These are phyloP conservation scores for Morinoia aosen DNA, from an alignment of 2,888 invertebrate species.

Conservation along the genomic window DNA sequence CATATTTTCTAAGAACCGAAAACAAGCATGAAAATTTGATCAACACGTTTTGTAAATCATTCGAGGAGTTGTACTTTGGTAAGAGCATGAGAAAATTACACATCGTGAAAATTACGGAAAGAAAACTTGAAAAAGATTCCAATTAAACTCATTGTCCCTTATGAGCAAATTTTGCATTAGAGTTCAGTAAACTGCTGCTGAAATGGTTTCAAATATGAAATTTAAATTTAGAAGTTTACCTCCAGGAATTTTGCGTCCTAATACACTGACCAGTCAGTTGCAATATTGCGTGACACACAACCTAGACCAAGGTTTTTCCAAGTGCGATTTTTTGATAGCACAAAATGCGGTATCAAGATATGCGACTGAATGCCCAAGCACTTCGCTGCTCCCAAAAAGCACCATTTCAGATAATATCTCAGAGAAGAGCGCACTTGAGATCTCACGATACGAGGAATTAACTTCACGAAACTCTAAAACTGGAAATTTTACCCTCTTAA, in stretches of 20 bases:
- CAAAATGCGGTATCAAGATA: background rate
- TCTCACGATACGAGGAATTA: slow-evolving; percentile 34
- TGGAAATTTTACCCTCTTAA: slow-evolving; percentile 49
- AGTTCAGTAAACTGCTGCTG: background rate
- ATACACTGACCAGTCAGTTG: background rate
- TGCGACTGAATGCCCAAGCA: slow-evolving; percentile 18
- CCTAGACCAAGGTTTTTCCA: slow-evolving; percentile 4
- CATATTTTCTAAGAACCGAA: too few species aligned
- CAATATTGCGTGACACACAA: background rate
- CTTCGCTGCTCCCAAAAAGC: background rate
- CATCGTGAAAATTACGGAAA: background rate
- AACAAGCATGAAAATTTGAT: too few species aligned
- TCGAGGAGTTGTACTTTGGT: too few species aligned
- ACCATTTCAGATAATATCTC: background rate
- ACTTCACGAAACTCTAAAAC: slow-evolving; percentile 35
- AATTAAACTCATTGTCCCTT: background rate
- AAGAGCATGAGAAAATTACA: background rate
- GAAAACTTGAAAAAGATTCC: background rate
- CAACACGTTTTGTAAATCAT: too few species aligned
- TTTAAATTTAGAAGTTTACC: background rate
- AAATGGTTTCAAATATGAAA: background rate
- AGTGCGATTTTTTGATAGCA: background rate
- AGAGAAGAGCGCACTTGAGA: background rate
- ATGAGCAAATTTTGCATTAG: too few species aligned
- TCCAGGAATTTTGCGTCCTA: background rate